These are phyloP conservation scores for Peromyscus californicus DNA, from an alignment of 2,113 vertebrate species.

Conservation along the genomic window DNA sequence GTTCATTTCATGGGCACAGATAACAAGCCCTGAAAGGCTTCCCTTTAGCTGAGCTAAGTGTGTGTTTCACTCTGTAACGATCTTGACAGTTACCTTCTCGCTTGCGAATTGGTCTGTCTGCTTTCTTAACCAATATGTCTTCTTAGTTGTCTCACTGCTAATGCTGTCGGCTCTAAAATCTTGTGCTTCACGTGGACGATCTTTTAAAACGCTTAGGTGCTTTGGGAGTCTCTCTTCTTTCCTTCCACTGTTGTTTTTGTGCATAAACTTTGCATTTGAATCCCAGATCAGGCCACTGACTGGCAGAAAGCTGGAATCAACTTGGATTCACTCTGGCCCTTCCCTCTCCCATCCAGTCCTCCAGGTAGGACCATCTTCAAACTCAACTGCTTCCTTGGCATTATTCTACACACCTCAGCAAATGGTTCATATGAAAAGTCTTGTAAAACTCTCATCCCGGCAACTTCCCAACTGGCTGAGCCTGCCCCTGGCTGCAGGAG, in stretches of 20 bases:
- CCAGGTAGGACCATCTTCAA: neutral
- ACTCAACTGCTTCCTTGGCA: neutral
- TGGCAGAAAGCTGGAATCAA: neutral
- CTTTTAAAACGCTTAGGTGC: neutral
- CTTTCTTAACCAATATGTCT: neutral
- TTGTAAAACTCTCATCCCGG: neutral
- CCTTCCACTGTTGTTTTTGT: neutral
- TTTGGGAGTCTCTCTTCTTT: neutral
- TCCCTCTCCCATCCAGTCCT: neutral
- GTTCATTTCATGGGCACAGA: neutral
- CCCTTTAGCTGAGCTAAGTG: neutral
- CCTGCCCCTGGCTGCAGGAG: neutral
- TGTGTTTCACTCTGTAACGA: neutral
- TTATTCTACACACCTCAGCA: slow-evolving; percentile 9
- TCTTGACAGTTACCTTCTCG: slow-evolving; percentile 5
- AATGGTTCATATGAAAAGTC: neutral
- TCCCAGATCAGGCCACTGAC: neutral
- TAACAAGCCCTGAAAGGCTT: neutral
- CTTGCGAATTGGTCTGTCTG: neutral
- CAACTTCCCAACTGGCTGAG: neutral
- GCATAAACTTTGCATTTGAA: neutral
- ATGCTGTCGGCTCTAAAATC: neutral
- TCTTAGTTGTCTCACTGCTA: neutral
- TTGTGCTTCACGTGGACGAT: neutral
- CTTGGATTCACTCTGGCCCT: neutral